A percentile compares a stretch with the other conserved stretches of the same genome.
Conservation (phyloP, 2,888 invertebrate genomes). For the Eupeodes luniger region DNA sequence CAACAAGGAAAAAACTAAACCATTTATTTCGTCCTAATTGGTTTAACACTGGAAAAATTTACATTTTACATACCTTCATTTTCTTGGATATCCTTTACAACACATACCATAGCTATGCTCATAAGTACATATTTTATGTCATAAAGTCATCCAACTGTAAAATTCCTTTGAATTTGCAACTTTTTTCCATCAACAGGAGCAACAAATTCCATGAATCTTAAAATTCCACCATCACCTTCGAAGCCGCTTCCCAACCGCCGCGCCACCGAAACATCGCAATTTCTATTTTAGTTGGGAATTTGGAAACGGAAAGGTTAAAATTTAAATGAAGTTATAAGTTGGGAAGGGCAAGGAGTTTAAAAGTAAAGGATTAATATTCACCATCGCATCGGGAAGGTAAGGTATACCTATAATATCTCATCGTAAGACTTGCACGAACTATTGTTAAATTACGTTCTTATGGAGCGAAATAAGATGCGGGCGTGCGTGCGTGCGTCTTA, state of each 20-base stretch:
- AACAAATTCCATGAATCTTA: conserved; percentile 37
- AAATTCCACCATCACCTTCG: conserved; percentile 13
- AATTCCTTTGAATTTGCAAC: conserved; percentile 47
- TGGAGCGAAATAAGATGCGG: neutral
- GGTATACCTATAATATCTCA: too few relatives aligned
- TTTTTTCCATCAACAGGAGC: conserved; percentile 40
- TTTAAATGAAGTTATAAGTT: conserved; percentile 56
- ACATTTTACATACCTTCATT: too few relatives aligned
- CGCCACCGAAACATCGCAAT: too few relatives aligned
- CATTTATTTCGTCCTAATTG: conserved; percentile 20
- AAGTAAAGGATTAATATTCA: conserved; percentile 57
- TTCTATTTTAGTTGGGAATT: neutral
- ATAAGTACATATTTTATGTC: neutral
- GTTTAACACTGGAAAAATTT: conserved; percentile 1
- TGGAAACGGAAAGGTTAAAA: neutral
- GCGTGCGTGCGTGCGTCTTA: neutral
- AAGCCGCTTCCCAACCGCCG: too few relatives aligned
- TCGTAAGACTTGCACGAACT: conserved; percentile 36
- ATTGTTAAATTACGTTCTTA: neutral
- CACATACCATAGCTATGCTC: too few relatives aligned
- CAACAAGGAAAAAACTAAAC: neutral
- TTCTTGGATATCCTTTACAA: too few relatives aligned
- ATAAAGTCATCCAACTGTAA: conserved; percentile 12
- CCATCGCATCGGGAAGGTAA: neutral
- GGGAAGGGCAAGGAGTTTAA: conserved; percentile 22